Conservation (phyloP, 2,888 invertebrate species). For the Chalcosyrphus nemorum region DNA sequence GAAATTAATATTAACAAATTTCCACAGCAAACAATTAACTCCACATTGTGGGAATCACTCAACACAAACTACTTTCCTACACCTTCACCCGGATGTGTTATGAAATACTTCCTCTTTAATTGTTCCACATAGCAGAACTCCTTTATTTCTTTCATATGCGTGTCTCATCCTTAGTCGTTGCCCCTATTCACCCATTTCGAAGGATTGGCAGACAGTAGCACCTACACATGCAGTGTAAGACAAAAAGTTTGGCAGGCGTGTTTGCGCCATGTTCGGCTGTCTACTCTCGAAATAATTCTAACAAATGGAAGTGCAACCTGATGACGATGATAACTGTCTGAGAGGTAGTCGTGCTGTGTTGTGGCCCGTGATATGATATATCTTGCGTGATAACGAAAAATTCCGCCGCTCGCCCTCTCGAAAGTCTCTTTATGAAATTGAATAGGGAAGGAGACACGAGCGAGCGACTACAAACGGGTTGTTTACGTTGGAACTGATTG, state of each 20-base stretch:
- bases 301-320: slow-evolving; percentile 65
- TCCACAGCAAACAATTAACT: slow-evolving; percentile 56
- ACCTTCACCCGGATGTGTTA: slow-evolving; percentile 30
- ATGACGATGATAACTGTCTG: slow-evolving; percentile 60
- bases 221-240: slow-evolving; percentile 42
- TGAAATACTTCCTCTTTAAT: slow-evolving; percentile 43
- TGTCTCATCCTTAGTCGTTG: background rate
- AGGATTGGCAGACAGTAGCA: slow-evolving; percentile 23
- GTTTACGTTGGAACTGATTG: slow-evolving; percentile 71
- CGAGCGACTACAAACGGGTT: slow-evolving; percentile 44
- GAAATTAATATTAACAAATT: slow-evolving; percentile 43
- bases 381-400: slow-evolving; percentile 63
- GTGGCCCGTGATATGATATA: slow-evolving; percentile 42
- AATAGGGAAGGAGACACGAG: too few species aligned
- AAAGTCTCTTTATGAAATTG: background rate
- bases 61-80: background rate
- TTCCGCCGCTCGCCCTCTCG: slow-evolving; percentile 11
- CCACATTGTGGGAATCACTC: slow-evolving; percentile 41
- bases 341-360: slow-evolving; percentile 31
- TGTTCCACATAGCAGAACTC: slow-evolving; percentile 26
- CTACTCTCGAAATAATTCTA: slow-evolving; percentile 53
- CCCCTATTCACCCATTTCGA: background rate
- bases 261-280: slow-evolving; percentile 68
- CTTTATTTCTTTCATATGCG: slow-evolving; percentile 6
- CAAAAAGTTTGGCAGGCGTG: slow-evolving; percentile 56